Conservation (phyloP, 2,797 vertebrate species). For the Coregonus sp. region DNA sequence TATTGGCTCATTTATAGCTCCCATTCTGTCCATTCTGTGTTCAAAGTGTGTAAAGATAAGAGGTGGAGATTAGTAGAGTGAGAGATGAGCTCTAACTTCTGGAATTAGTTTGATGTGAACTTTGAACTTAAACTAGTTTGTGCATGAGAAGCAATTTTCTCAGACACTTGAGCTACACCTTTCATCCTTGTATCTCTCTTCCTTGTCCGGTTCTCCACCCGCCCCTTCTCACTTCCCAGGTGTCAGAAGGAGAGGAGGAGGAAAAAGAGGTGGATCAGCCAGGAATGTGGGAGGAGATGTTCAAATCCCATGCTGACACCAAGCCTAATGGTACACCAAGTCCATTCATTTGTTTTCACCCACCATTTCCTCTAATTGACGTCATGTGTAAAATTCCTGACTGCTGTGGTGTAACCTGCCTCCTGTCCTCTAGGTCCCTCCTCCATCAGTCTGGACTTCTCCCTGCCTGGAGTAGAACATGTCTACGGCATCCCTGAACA, state of each 20-base stretch:
- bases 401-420: neutral
- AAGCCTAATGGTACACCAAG: constrained; percentile 75
- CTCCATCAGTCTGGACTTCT: constrained; percentile 82
- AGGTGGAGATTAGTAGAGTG: neutral
- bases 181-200: neutral
- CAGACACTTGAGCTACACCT: neutral
- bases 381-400: no score
- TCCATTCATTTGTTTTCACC: no score
- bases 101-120: neutral
- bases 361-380: no score
- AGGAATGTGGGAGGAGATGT: constrained; percentile 82
- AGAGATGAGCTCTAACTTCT: neutral
- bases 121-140: neutral
- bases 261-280: constrained; percentile 69
- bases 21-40: neutral
- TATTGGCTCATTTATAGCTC: neutral
- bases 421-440: constrained; percentile 68
- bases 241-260: constrained; percentile 31
- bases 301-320: constrained; percentile 81
- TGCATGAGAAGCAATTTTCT: neutral
- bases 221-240: constrained; percentile 3
- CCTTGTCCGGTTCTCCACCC: neutral
- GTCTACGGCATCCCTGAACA: constrained; percentile 84
- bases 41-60: neutral
- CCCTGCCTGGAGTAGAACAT: constrained; percentile 80